Percentiles rank a stretch among this genome's conserved stretches.
Conservation (phyloP, 2,888 invertebrate species). For the Clepsis dumicolana region DNA sequence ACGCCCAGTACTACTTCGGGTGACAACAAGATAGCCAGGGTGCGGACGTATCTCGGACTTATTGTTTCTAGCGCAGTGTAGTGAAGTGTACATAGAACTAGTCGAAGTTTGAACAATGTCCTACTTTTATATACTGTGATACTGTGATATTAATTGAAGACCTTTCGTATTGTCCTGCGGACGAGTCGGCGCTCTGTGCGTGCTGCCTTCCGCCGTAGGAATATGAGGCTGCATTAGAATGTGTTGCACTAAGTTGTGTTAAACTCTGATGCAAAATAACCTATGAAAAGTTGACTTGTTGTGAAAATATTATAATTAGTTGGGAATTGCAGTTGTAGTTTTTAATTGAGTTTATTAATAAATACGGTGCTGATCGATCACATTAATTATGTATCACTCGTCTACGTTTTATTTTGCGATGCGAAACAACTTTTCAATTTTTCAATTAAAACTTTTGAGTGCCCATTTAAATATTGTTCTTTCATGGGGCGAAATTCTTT, state of each 20-base stretch:
- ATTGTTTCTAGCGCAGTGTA: slow-evolving; percentile 85
- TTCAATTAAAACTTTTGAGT: slow-evolving; percentile 37
- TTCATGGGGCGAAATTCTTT: slow-evolving; percentile 16
- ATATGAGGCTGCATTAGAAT: slow-evolving; percentile 15
- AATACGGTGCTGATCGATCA: slow-evolving; percentile 24
- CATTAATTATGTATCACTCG: slow-evolving; percentile 29
- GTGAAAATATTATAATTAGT: slow-evolving; percentile 61
- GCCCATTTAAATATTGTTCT: slow-evolving; percentile 33
- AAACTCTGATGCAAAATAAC: slow-evolving; percentile 43
- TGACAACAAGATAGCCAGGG: slow-evolving; percentile 88
- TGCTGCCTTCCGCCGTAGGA: not conserved
- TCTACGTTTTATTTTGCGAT: slow-evolving; percentile 11
- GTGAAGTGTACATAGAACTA: slow-evolving; percentile 70
- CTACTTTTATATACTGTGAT: slow-evolving; percentile 82
- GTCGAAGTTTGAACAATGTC: slow-evolving; percentile 72
- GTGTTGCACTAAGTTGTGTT: slow-evolving; percentile 28
- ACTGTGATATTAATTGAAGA: slow-evolving; percentile 85
- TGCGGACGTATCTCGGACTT: slow-evolving; percentile 84
- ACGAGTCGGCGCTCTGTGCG: slow-evolving; percentile 10
- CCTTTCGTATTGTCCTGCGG: slow-evolving; percentile 66
- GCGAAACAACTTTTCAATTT: slow-evolving; percentile 5
- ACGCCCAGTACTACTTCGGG: slow-evolving; percentile 91
- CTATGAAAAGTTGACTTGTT: slow-evolving; percentile 57
- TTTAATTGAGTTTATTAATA: slow-evolving; percentile 54
- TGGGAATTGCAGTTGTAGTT: slow-evolving; percentile 58